Percentiles rank a stretch among this genome's conserved stretches.
These are phyloP conservation scores for Varanus salvator DNA, from an alignment of 2,113 vertebrate genomes.

Conservation along the genomic window DNA sequence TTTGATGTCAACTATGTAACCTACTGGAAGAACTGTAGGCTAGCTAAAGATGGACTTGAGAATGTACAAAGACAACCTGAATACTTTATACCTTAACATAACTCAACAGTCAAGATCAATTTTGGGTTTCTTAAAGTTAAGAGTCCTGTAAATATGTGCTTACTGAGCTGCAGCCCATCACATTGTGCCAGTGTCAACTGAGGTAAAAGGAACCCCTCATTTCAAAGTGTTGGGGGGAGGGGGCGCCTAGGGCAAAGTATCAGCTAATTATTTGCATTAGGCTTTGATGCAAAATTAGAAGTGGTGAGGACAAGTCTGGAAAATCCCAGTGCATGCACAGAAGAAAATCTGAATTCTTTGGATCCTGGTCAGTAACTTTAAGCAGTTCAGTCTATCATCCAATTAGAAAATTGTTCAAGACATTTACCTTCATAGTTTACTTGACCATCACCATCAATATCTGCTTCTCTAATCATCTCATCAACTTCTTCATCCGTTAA, in stretches of 20 bases:
- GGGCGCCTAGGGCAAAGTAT: background rate
- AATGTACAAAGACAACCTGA: background rate
- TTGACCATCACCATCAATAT: slow-evolving; percentile 99
- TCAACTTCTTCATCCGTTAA: slow-evolving; percentile 98
- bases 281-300: background rate
- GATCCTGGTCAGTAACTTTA: background rate
- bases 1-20: background rate
- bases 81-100: background rate
- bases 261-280: background rate
- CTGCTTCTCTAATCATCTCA: slow-evolving; percentile 99
- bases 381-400: background rate
- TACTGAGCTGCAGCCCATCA: background rate
- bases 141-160: background rate
- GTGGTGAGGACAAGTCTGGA: background rate
- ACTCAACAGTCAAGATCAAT: background rate
- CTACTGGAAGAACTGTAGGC: background rate
- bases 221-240: no score
- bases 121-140: background rate
- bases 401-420: background rate
- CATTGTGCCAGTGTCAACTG: background rate
- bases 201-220: no score
- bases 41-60: background rate
- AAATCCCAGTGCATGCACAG: background rate
- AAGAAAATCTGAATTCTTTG: background rate
- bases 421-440: slow-evolving; percentile 98